Evolutionary conservation across 2,113 vertebrate genomes (phyloP), one percentile per base, ranked within the genome.

Genomic region (Scomber scombrus): DNA sequence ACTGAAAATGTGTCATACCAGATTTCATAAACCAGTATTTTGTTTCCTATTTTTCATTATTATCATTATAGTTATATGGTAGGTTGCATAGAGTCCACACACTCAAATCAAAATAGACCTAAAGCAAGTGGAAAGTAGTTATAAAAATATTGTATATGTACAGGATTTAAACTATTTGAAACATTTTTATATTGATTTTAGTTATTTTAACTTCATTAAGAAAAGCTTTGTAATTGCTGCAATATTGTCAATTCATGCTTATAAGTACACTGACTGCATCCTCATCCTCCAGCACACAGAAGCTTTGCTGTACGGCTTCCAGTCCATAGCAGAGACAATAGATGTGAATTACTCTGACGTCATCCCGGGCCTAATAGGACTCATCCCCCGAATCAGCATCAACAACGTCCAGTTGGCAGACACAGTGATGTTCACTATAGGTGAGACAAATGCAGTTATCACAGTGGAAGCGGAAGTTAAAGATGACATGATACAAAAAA

Each of bases 401-500:
- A 99, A 96, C 95, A 99, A 99, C 0, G 96, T 99, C 81, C 98
- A 99, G 87, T 96, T 99, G 29, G 98, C 98, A 0, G 98, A 99
- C 90, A 99, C 98, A 0, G 97, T 99, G 90, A 99, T 99, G 98
- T 99, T 99, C 93, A 99, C 98, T n/a, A 99, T 99, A 0, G 98
- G 98, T 99, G 93, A 69, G 69, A 62, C 9, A 16, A 64, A 16
- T 63, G 3, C 16, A 6, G 9, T 61, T 34, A 31, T 14, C 11
- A 12, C 12, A 26, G 34, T 40, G 34, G 34, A 7, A 40, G 3
- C 19, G 15, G 19, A 14, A 40, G 40, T 51, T 29, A 13, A 31
- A 57, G 62, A 34, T 4, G 23, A 3, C 57, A 26, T 49, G 11
- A 55, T 57, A 18, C 43, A 31, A 23, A 16, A 11, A 0, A 47